Conservation (phyloP, 2,888 invertebrate species). For the Subacronicta megacephala region DNA sequence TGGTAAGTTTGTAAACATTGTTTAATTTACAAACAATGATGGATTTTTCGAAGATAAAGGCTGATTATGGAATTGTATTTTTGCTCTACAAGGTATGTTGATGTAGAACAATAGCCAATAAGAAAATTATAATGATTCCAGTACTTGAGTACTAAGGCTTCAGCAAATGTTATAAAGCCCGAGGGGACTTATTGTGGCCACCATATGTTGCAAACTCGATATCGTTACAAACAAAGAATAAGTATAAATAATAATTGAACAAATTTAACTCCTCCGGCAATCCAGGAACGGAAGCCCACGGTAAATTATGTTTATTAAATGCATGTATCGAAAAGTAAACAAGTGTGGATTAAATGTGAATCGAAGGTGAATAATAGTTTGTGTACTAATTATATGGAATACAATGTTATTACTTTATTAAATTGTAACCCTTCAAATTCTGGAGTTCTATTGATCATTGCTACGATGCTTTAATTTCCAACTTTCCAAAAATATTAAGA, state of each 20-base stretch:
- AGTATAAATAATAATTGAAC: constrained; percentile 51
- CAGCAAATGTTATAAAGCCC: constrained; percentile 48
- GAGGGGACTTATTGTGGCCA: constrained; percentile 49
- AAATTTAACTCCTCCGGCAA: constrained; percentile 59
- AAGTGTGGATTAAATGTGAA: constrained; percentile 60
- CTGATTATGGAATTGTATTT: not conserved
- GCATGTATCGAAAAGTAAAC: constrained; percentile 57
- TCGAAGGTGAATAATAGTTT: constrained; percentile 48
- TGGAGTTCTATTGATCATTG: constrained; percentile 15
- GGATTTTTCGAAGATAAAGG: too few species aligned
- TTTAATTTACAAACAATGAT: too few species aligned
- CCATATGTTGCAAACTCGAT: constrained; percentile 59
- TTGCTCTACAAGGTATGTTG: not conserved
- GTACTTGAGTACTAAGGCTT: constrained; percentile 36
- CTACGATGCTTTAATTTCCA: not conserved
- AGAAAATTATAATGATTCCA: constrained; percentile 25
- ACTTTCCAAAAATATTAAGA: too few species aligned
- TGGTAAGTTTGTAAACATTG: too few species aligned
- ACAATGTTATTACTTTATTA: constrained; percentile 53
- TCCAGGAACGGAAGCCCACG: constrained; percentile 56
- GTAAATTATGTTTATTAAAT: constrained; percentile 63
- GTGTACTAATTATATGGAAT: constrained; percentile 42
- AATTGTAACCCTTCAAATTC: constrained; percentile 28
- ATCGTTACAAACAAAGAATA: constrained; percentile 43
- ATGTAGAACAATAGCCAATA: not conserved